Evolutionary conservation across 2,113 vertebrate genomes (phyloP).

Genomic region (Trematocara stigmaticum): DNA sequence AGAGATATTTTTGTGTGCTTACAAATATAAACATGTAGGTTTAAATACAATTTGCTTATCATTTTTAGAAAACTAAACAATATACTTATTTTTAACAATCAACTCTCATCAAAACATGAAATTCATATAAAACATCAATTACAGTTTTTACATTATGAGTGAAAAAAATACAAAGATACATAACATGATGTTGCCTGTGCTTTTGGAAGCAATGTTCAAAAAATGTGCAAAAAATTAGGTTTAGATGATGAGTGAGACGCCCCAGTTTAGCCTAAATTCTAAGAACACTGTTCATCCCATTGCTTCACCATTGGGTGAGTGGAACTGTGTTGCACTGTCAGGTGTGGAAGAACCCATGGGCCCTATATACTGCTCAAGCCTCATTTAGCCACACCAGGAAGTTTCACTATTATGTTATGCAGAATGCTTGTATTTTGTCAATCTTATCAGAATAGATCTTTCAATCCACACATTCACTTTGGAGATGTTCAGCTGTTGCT

Average conservation of each 20-base stretch:
- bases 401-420: not conserved
- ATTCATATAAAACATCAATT: not conserved
- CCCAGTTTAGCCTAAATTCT: not conserved
- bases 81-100: not conserved
- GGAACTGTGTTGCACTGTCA: not conserved
- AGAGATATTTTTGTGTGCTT: not conserved
- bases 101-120: not conserved
- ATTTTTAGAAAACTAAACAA: not conserved
- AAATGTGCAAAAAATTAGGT: not conserved
- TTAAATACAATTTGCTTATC: not conserved
- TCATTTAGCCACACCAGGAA: not conserved
- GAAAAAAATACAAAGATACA: accelerated
- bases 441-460: not conserved
- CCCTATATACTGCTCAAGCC: not conserved
- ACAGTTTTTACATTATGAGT: not conserved
- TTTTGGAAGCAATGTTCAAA: not conserved
- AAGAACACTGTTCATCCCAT: accelerated
- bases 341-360: not conserved
- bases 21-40: not conserved
- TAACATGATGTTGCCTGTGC: not conserved
- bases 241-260: not conserved
- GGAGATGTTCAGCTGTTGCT: not conserved
- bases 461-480: not conserved
- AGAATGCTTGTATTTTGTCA: not conserved
- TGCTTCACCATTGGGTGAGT: not conserved